Conservation (phyloP, 2,888 invertebrate species). For the Pandemis cinnamomeana region DNA sequence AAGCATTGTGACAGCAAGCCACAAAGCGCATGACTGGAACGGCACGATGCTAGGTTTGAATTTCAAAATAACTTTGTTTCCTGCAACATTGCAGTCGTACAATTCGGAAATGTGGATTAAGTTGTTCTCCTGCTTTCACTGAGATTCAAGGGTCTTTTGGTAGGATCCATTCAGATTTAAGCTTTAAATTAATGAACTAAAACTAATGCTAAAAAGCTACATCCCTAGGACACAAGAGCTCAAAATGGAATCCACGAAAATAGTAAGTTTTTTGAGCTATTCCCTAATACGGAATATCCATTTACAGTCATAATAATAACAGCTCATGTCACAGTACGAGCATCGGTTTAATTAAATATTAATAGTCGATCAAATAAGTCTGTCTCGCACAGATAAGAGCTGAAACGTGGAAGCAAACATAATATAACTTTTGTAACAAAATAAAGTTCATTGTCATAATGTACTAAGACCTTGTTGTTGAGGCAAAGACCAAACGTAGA, state of each 20-base stretch:
- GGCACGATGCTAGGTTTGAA: constrained; percentile 15
- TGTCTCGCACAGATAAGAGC: not conserved
- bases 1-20: constrained; percentile 43
- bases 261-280: no score
- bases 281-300: not conserved
- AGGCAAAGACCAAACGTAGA: not conserved
- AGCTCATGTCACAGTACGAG: not conserved
- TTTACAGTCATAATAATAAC: not conserved
- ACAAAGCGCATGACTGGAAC: constrained; percentile 39
- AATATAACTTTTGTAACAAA: not conserved
- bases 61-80: constrained; percentile 24
- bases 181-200: no score
- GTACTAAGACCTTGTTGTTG: not conserved
- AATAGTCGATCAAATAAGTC: not conserved
- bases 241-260: no score
- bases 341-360: not conserved
- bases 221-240: no score
- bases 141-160: not conserved
- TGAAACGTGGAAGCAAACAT: not conserved
- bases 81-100: not conserved
- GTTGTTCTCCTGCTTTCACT: not conserved
- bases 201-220: no score
- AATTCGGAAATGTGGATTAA: not conserved
- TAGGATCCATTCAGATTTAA: no score
- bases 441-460: not conserved